Evolutionary conservation across 2,113 vertebrate genomes (phyloP).

Genomic region (Antechinus stuartii): DNA sequence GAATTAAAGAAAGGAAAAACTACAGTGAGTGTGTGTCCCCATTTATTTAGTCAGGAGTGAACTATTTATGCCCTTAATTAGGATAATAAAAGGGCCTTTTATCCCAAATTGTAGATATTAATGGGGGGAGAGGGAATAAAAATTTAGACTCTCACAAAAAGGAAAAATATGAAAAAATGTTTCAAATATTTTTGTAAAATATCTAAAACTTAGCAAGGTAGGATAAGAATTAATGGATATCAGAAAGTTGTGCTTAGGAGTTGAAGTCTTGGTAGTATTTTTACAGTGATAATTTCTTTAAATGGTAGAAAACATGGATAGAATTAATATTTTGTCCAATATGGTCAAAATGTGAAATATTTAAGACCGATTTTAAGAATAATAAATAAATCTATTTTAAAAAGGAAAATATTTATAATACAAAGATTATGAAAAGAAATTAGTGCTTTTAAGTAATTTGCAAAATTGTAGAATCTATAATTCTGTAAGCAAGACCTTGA

Average conservation of each 20-base stretch:
- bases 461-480: background rate
- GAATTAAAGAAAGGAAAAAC: constrained; percentile 75
- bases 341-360: background rate
- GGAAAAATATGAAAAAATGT: background rate
- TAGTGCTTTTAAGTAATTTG: background rate
- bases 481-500: background rate
- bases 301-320: background rate
- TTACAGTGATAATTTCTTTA: constrained; percentile 27
- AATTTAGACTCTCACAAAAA: constrained; percentile 32
- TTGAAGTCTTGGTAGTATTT: constrained; percentile 45
- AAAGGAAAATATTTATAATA: background rate
- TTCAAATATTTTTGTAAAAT: constrained; percentile 13
- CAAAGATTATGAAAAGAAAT: background rate
- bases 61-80: constrained; percentile 35
- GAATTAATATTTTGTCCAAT: background rate
- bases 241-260: constrained; percentile 27
- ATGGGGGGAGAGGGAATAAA: background rate
- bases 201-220: background rate
- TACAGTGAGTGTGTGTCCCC: constrained; percentile 69
- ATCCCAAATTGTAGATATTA: constrained; percentile 38
- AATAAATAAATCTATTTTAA: background rate
- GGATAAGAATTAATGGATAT: background rate
- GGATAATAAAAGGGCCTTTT: constrained; percentile 15
- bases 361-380: background rate
- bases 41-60: constrained; percentile 72